Base-by-base conservation (phyloP, 2,888 invertebrate genomes). In the Patella ulyssiponensis region DNA sequence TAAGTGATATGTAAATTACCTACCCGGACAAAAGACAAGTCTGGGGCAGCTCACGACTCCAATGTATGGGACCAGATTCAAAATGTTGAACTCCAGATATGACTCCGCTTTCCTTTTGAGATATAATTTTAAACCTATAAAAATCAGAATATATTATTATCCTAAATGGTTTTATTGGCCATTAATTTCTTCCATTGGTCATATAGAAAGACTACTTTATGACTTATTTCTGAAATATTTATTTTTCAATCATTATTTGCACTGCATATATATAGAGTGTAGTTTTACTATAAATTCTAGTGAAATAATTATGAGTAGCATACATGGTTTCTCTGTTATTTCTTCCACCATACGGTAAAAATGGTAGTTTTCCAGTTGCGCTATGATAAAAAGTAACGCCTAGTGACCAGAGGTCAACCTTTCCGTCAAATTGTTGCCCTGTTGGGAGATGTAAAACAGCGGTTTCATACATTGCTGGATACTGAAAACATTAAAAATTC, bases 331-430 rank as follows among this genome's bases (percentile, higher is more conserved):
- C 97, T 86, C 96, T 96, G 91, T 98, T 98, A 86, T 95, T 95
- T 27, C 98, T 93, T 0, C 98, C 98, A 2, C 98, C 98, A 91
- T 95, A 97, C 0, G 98, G 98, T 74, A 97, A 94, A 90, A 98
- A 98, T 0, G 98, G 98, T 76, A 98, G 93, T 91, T 97, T 96
- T 0, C 98, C 98, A 0, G 98, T 98, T 0, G 98, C 97, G 2
- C 98, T 97, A 91, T 98, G 98, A 90, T 96, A 98, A 20, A 98
- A 91, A 0, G 98, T 98, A 0, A 98, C 98, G 2, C 97, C 96
- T 85, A 98, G 97, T 0, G 97, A 97, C 98, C 98, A 98, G 54
- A 98, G 93, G 92, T 98, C 98, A 9, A 98, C 98, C 12, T 96
- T 96, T 0, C 98, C 97, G 9, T 96, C 96, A 92, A 98, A 98